Evolutionary conservation across 1,140 invertebrate species (phyloP).

Genomic region (Hetaerina americana): DNA sequence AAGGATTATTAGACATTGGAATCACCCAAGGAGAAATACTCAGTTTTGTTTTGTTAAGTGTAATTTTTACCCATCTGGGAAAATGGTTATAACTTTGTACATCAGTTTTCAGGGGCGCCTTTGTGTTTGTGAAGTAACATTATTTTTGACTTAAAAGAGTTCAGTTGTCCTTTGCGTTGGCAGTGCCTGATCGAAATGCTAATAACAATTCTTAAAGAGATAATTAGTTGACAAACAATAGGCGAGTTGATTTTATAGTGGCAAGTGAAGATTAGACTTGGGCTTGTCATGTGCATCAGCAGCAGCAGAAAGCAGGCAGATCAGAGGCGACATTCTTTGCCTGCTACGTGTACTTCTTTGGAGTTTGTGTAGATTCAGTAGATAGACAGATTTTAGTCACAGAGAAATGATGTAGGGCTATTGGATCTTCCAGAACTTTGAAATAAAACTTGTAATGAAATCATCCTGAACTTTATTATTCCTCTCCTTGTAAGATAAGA

Average conservation of each 20-base stretch:
- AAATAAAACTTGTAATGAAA: conserved; percentile 18
- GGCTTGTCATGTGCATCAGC: conserved; percentile 4
- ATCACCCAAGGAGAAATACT: background rate
- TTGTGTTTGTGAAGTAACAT: background rate
- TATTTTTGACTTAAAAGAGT: background rate
- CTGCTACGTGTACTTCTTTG: conserved; percentile 12
- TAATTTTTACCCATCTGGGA: background rate
- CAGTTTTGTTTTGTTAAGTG: background rate
- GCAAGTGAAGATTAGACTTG: background rate
- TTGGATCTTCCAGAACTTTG: conserved; percentile 17
- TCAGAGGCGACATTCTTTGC: background rate
- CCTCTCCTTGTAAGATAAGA: background rate
- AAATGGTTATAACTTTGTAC: background rate
- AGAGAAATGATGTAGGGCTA: conserved; percentile 15
- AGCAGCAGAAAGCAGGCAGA: conserved; percentile 2
- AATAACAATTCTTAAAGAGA: background rate
- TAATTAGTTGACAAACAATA: conserved; percentile 3
- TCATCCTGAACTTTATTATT: conserved; percentile 13
- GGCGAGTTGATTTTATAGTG: conserved; percentile 5
- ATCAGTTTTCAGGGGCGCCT: background rate
- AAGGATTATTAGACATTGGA: background rate
- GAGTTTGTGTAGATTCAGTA: conserved; percentile 16
- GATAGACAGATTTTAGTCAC: conserved; percentile 13
- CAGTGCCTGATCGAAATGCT: background rate
- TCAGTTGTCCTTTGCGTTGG: background rate